Percentiles rank a stretch among this genome's conserved stretches.
Conservation (phyloP, 2,797 vertebrate genomes). For the Phrynocephalus forsythii region DNA sequence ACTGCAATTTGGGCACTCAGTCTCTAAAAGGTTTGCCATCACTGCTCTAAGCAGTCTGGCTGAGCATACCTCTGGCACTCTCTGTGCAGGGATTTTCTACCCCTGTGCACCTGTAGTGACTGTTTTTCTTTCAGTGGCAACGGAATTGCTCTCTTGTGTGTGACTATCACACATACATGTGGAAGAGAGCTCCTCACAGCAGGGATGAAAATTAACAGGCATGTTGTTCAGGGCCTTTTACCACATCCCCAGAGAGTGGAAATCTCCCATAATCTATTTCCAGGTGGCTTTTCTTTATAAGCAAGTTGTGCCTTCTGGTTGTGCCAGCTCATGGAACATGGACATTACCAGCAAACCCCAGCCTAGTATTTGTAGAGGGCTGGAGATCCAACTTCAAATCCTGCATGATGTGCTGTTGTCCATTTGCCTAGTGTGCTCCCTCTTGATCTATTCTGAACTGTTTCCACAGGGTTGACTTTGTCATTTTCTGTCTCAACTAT, state of each 20-base stretch:
- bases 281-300: neutral
- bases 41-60: no score
- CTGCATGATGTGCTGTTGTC: neutral
- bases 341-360: neutral
- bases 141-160: no score
- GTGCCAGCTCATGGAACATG: neutral
- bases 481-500: neutral
- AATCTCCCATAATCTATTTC: neutral
- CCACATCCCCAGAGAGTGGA: neutral
- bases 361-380: neutral
- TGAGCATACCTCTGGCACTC: no score
- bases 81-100: no score
- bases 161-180: no score
- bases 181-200: no score
- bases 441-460: neutral
- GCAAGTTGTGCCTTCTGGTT: neutral
- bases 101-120: no score
- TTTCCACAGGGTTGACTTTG: neutral
- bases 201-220: no score
- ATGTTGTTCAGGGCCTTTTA: neutral
- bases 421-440: neutral
- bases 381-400: slow-evolving; percentile 13
- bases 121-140: no score
- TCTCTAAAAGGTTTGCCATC: no score
- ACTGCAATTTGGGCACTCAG: no score